A percentile compares a stretch with the other conserved stretches of the same genome.
Conservation (phyloP, 2,888 invertebrate species). For the Syrphus vitripennis region DNA sequence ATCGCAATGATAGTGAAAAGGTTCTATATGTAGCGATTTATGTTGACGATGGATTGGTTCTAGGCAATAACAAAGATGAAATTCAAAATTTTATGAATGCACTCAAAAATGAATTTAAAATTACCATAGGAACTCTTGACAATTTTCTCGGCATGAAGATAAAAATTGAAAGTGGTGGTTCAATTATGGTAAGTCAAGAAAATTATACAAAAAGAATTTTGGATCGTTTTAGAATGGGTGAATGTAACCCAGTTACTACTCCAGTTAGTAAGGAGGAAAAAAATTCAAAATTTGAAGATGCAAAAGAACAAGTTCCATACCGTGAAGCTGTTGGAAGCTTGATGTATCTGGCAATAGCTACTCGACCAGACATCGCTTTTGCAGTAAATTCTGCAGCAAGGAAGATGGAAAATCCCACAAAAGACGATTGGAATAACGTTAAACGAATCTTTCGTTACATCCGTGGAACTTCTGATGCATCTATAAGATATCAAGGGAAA, state of each 20-base stretch:
- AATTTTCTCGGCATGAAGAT: neutral
- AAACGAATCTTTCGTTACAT: slow-evolving; percentile 54
- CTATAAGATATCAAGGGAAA: neutral
- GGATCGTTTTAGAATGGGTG: neutral
- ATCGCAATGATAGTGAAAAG: slow-evolving; percentile 1
- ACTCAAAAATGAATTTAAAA: neutral
- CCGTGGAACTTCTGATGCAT: slow-evolving; percentile 10
- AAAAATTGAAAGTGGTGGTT: neutral
- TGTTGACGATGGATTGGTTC: neutral
- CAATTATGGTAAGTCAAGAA: neutral
- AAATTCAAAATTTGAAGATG: neutral
- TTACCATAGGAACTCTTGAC: neutral
- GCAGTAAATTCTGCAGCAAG: slow-evolving; percentile 17
- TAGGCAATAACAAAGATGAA: slow-evolving; percentile 11
- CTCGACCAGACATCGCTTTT: too few species aligned
- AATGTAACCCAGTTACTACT: neutral
- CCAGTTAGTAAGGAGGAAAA: neutral
- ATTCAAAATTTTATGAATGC: neutral
- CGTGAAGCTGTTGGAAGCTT: slow-evolving; percentile 44
- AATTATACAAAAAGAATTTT: neutral
- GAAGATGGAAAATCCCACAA: slow-evolving; percentile 34
- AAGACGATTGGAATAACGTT: neutral
- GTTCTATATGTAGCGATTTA: slow-evolving; percentile 3
- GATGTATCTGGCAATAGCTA: slow-evolving; percentile 49
- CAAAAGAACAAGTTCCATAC: neutral